These are phyloP conservation scores for Merops nubicus DNA, from an alignment of 2,113 vertebrate species.

Conservation along the genomic window DNA sequence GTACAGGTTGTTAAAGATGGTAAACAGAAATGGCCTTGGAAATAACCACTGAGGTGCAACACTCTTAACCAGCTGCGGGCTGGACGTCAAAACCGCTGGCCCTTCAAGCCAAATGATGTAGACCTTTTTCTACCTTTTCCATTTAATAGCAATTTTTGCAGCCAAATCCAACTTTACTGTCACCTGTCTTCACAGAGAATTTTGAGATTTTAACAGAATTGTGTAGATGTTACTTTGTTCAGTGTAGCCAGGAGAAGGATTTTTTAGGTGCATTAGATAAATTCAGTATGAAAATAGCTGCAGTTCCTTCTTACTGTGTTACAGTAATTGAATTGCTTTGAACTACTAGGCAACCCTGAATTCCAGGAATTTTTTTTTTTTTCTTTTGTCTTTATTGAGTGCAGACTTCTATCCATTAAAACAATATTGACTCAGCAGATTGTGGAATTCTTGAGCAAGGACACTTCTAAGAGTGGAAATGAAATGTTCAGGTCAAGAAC, in stretches of 20 bases:
- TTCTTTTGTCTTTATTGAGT: background rate
- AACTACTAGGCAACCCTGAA: slow-evolving; percentile 25
- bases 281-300: background rate
- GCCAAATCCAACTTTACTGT: background rate
- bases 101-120: background rate
- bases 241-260: background rate
- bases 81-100: background rate
- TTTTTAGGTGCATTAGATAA: background rate
- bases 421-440: background rate
- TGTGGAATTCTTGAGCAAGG: slow-evolving; percentile 4
- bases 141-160: background rate
- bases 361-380: background rate
- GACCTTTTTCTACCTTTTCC: background rate
- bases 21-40: background rate
- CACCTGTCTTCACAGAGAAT: background rate
- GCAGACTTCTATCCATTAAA: background rate
- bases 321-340: slow-evolving; percentile 19
- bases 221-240: background rate
- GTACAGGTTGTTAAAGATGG: background rate
- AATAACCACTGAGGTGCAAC: background rate
- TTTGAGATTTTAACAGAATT: background rate
- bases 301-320: background rate
- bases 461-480: background rate
- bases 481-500: slow-evolving; percentile 27
- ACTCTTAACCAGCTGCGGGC: background rate